Base-by-base conservation (phyloP, 2,888 invertebrate species). In the Epirrhoe alternata region DNA sequence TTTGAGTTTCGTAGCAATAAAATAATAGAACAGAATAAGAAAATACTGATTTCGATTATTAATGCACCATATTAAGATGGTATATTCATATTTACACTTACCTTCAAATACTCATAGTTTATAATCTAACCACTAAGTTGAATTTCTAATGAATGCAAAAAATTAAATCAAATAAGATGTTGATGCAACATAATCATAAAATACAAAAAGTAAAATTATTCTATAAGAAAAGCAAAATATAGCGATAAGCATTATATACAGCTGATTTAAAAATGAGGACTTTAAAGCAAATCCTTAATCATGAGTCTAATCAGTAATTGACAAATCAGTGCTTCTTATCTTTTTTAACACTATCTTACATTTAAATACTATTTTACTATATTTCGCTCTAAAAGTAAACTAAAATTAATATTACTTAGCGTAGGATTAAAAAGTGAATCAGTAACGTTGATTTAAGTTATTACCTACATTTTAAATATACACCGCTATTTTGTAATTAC, bases 301-400 rank as follows among this genome's bases (percentile, higher is more conserved):
- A 83, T 84, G 87, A 86, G 72, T 89, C 93, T 93, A 93, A 90
- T 92, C 89, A 88, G 83, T 93, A 93, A 93, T 93, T 93, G 93
- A 93, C 93, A 90, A 90, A 89, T 91, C 92, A 91, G 92, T 92
- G 88, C 88, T 81, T 83, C 52, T 52, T 61, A 66, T 47, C 17
- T 57, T 56, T 53, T 31, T 51, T 31, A 42, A 31, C 3, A 24
- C 45, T 31, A 60, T 42, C 6, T 51, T 24, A 45, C 7, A 4
- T 50, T 7, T n/a, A n/a, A n/a, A n/a, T n/a, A n/a, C n/a, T n/a
- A n/a, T n/a, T n/a, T n/a, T n/a, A n/a, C n/a, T n/a, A n/a, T n/a
- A n/a, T n/a, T n/a, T n/a, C n/a, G n/a, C n/a, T n/a, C n/a, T n/a
- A n/a, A n/a, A n/a, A n/a, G n/a, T n/a, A n/a, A n/a, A n/a, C n/a